A percentile compares a stretch with the other conserved stretches of the same genome.
phyloP scores from a whole-genome alignment of 2,797 vertebrate species.

The Rhabdomys pumilio region DNA sequence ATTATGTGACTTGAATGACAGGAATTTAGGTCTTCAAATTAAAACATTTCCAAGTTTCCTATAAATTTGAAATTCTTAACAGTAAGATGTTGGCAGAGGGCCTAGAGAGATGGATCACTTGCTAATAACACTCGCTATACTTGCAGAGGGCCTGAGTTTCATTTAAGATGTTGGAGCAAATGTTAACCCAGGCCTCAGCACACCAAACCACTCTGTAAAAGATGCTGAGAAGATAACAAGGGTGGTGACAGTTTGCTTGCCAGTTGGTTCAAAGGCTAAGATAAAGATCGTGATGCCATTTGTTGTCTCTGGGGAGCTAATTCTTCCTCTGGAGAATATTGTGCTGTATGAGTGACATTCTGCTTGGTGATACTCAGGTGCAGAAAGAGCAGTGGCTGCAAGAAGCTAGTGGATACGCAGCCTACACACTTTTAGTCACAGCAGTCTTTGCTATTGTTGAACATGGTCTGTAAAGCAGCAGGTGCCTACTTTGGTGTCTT shows the following conservation, averaged over 20 bases:
- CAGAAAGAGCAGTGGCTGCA: background rate
- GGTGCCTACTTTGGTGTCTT: conserved; percentile 57
- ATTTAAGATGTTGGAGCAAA: background rate
- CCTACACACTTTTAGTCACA: background rate
- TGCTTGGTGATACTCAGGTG: conserved; percentile 31
- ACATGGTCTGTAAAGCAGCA: conserved; percentile 32
- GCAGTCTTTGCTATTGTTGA: conserved; percentile 51
- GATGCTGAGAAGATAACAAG: conserved; percentile 19
- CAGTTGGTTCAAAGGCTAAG: conserved; percentile 44
- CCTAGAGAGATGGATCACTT: background rate
- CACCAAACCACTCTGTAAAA: conserved; percentile 32
- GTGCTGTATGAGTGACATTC: background rate
- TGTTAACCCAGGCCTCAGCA: background rate
- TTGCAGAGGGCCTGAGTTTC: background rate
- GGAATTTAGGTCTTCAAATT: background rate
- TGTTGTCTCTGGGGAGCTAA: background rate
- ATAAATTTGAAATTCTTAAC: conserved; percentile 32
- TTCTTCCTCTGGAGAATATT: conserved; percentile 57
- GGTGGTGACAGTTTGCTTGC: conserved; percentile 56
- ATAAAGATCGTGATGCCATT: conserved; percentile 44
- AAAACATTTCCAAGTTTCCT: conserved; percentile 36
- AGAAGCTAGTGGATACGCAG: conserved; percentile 20
- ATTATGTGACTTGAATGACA: conserved; percentile 25
- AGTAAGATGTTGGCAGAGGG: background rate
- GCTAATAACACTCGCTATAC: background rate